Percentiles rank a stretch among this genome's conserved stretches.
Evolutionary conservation across 2,888 invertebrate species (phyloP).

Genomic region (Incurvaria masculella): DNA sequence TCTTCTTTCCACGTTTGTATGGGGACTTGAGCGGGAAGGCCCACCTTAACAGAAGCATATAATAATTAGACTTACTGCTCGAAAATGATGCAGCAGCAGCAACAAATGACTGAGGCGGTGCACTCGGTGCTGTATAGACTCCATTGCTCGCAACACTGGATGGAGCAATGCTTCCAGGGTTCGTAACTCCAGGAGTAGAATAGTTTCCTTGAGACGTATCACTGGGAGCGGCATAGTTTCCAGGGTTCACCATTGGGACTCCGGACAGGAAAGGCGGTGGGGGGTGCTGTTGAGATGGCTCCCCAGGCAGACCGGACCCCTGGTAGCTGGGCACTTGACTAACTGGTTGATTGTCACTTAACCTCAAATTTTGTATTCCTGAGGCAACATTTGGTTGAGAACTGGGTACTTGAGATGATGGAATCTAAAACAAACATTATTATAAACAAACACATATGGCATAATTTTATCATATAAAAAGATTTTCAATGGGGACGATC

Average conservation of each 20-base stretch:
- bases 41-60: too few relatives aligned
- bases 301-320: slow-evolving; percentile 9
- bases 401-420: slow-evolving; percentile 12
- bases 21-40: too few relatives aligned
- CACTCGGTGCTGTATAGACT: slow-evolving; percentile 14
- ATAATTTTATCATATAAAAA: too few relatives aligned
- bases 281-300: slow-evolving; percentile 22
- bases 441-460: too few relatives aligned
- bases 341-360: slow-evolving; percentile 25
- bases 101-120: slow-evolving; percentile 32
- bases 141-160: slow-evolving; percentile 4
- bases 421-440: slow-evolving; percentile 31
- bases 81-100: slow-evolving; percentile 48
- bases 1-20: too few relatives aligned
- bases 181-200: neutral
- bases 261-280: slow-evolving; percentile 50
- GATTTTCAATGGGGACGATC: too few relatives aligned
- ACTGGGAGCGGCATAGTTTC: slow-evolving; percentile 22
- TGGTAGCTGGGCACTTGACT: slow-evolving; percentile 12
- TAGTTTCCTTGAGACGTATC: slow-evolving; percentile 6
- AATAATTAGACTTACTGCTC: slow-evolving; percentile 38
- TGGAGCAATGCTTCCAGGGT: slow-evolving; percentile 6
- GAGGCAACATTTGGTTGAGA: slow-evolving; percentile 25
- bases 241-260: slow-evolving; percentile 51
- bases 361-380: slow-evolving; percentile 29